Evolutionary conservation across 2,113 vertebrate genomes (phyloP), one percentile per base, ranked within the genome.

Genomic region (Menidia beryllina): DNA sequence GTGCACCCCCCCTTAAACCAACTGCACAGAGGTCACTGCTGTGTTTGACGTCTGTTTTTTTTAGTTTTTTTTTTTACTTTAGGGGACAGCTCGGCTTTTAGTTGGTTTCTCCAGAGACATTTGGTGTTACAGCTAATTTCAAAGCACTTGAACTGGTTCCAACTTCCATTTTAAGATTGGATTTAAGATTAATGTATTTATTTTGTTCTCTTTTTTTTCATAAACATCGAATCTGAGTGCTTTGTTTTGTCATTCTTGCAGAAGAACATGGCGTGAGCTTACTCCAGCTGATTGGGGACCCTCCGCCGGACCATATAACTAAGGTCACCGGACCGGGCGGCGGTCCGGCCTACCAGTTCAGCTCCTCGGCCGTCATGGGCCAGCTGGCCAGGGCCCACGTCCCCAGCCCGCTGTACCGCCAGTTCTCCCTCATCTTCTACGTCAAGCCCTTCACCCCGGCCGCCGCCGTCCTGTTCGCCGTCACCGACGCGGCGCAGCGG

Each of bases 371-470:
- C 36, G 91, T 82, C 57, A 85, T 89, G 0, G 95, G 95, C 14
- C 95, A 95, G 81, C 93, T 88, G 60, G 97, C 97, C 1, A 86
- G 84, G 25, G 83, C 92, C 70, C 94, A 95, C 61, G 60, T 98
- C 9, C 94, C 96, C 0, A 94, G 80, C 81, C 91, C 93, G 3
- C 96, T 98, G 88, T 96, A 95, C 89, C 92, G 90, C 3, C 94
- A 96, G 89, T 99, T 99, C 80, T 96, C 96, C 0, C 88, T 99
- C 54, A 72, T 96, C 5, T 96, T 97, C 88, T 87, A 94, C 49
- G 34, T 98, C 59, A 94, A 91, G 67, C 94, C 97, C 0, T 87
- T 92, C 58, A 90, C 93, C 0, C 38, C 86, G 0, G 54, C 77
- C 0, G 91, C 95, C 0, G 94, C 95, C 0, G 84, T 98, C 79